A percentile compares a stretch with the other conserved stretches of the same genome.
Evolutionary conservation across 2,113 vertebrate genomes (phyloP).

Genomic region (Dromaius novaehollandiae): DNA sequence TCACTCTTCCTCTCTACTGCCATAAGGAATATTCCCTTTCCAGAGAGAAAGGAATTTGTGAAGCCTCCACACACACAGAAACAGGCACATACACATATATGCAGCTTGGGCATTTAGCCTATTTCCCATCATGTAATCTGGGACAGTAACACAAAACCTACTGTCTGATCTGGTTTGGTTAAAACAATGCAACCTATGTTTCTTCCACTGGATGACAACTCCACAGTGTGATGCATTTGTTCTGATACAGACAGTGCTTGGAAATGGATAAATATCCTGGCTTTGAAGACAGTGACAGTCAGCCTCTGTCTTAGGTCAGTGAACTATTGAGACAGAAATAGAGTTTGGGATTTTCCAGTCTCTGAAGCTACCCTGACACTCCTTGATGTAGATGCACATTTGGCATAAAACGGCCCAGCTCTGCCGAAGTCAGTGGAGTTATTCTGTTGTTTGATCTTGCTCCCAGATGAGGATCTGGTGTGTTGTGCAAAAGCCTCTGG

Average conservation of each 20-base stretch:
- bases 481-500: background rate
- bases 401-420: background rate
- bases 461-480: background rate
- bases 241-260: background rate
- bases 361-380: background rate
- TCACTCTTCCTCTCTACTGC: rapidly evolving
- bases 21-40: background rate
- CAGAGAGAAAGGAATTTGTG: background rate
- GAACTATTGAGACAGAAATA: background rate
- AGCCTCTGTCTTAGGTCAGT: background rate
- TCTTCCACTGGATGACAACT: background rate
- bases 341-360: background rate
- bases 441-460: background rate
- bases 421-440: background rate
- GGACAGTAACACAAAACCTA: rapidly evolving
- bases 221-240: rapidly evolving
- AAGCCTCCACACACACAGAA: background rate
- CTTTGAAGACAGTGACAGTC: background rate
- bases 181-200: rapidly evolving
- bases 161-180: background rate
- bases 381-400: background rate
- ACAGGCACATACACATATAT: rapidly evolving
- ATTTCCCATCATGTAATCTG: background rate
- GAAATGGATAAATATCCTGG: background rate
- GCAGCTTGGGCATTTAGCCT: rapidly evolving